Evolutionary conservation across 2,797 vertebrate species (phyloP).

Genomic region (Fistularia tabacaria): DNA sequence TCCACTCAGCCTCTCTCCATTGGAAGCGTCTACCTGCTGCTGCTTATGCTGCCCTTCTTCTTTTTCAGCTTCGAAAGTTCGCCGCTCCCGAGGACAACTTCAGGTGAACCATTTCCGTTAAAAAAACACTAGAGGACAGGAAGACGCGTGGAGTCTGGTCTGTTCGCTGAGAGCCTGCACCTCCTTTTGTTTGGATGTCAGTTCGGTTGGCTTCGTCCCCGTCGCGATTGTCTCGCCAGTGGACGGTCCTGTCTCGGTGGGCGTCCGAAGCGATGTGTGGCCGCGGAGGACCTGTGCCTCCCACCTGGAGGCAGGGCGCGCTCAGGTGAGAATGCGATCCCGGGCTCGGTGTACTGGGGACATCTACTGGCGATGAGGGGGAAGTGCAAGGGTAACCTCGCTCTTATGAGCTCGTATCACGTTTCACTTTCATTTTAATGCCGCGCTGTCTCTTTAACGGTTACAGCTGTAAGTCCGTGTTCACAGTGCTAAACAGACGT

Average conservation of each 20-base stretch:
- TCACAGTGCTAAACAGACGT: too few species aligned
- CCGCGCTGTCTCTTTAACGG: too few species aligned
- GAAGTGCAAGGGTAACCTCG: slow-evolving; percentile 8
- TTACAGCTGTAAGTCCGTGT: too few species aligned
- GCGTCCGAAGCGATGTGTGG: slow-evolving; percentile 14
- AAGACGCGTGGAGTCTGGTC: slow-evolving; percentile 15
- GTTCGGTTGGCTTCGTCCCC: neutral
- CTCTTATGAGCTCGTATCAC: too few species aligned
- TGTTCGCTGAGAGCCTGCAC: neutral
- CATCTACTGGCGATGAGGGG: slow-evolving; percentile 49
- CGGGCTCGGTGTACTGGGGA: slow-evolving; percentile 17
- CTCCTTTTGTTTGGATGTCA: neutral
- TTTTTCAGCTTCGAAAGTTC: slow-evolving; percentile 47
- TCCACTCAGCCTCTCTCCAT: slow-evolving; percentile 64
- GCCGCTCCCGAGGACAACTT: slow-evolving; percentile 52
- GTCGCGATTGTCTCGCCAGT: slow-evolving; percentile 4
- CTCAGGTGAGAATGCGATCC: slow-evolving; percentile 50
- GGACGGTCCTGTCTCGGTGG: slow-evolving; percentile 7
- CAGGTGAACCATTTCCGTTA: slow-evolving; percentile 75
- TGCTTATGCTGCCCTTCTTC: slow-evolving; percentile 16
- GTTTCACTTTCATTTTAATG: too few species aligned
- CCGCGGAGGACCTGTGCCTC: slow-evolving; percentile 7
- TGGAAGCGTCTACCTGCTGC: slow-evolving; percentile 33
- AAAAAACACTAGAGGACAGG: slow-evolving; percentile 13
- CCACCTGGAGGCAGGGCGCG: slow-evolving; percentile 36